Evolutionary conservation across 2,113 vertebrate genomes (phyloP).

Genomic region (Sylvia atricapilla): DNA sequence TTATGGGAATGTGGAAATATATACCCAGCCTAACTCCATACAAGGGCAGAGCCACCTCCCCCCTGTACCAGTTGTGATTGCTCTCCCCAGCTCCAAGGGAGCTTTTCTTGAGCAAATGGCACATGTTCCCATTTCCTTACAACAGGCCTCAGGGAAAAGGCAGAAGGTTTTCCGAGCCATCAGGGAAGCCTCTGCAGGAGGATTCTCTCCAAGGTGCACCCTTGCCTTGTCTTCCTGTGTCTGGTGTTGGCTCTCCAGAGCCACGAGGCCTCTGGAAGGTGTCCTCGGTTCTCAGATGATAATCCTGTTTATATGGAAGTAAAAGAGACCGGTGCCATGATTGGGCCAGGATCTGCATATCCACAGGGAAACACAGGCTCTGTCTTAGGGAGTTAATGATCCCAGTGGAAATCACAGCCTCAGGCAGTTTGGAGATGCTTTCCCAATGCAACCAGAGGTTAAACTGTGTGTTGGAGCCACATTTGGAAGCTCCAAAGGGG

Average conservation of each 20-base stretch:
- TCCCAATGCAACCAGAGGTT: neutral
- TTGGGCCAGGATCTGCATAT: neutral
- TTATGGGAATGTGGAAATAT: neutral
- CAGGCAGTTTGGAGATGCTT: neutral
- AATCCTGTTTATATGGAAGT: neutral
- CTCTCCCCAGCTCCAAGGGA: neutral
- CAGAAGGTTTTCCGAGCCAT: neutral
- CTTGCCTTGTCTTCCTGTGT: neutral
- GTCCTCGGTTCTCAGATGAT: neutral
- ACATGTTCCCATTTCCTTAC: neutral
- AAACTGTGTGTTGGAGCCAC: fast-evolving
- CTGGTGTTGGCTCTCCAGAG: neutral
- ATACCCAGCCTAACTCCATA: neutral
- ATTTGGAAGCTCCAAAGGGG: neutral
- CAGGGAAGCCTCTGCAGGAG: neutral
- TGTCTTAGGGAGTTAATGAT: fast-evolving
- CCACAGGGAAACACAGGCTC: neutral
- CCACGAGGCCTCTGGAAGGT: neutral
- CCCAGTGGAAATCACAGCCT: neutral
- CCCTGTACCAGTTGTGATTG: neutral
- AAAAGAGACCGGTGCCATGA: neutral
- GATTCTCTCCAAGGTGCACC: neutral
- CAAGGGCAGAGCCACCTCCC: neutral
- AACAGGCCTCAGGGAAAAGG: neutral
- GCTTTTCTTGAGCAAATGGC: neutral